Evolutionary conservation across 2,888 invertebrate genomes (phyloP), one percentile per base, ranked within the genome.

Genomic region (Callimorpha dominula): DNA sequence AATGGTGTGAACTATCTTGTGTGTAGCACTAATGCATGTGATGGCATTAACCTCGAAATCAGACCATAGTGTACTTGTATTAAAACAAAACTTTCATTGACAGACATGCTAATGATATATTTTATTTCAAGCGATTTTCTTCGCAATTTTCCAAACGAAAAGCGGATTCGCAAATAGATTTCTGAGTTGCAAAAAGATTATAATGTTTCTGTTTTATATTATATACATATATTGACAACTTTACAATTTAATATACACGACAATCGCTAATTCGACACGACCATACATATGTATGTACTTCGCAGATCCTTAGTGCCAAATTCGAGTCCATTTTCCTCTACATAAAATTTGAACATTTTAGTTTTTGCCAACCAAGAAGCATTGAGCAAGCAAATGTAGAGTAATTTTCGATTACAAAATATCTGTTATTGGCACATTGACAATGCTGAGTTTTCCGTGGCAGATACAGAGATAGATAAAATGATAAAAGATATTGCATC

Each of bases 201-300:
- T 82, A 85, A 86, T 81, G 78, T 77, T 79, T 83, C 85, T 85
- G 83, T 86, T 81, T 82, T 62, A 71, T 70, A 54, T 68, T 62
- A 76, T 9, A 40, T 46, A 71, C 72, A 70, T 42, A 76, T 70
- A 76, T 67, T 77, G 49, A 72, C 52, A 74, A 66, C 74, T 70
- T 72, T 65, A 68, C 68, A 73, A 74, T 74, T 64, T 54, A 49
- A 54, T 20, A 72, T 31, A 42, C 72, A 20, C 57, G 65, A 50
- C 57, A 7, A 43, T 11, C 20, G 20, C 63, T 20, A 72, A 71
- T 71, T 43, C 49, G 31, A 67, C 20, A 73, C 40, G 9, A 68
- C 50, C 40, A 46, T 7, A 66, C 15, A 15, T 14, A 17, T 42
- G 43, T 43, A 43, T 14, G 17, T 43, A 60, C 0, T 6, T 46